Percentiles rank a stretch among this genome's conserved stretches.
Evolutionary conservation across 2,113 vertebrate species (phyloP).

Genomic region (Melanostigma gelatinosum): DNA sequence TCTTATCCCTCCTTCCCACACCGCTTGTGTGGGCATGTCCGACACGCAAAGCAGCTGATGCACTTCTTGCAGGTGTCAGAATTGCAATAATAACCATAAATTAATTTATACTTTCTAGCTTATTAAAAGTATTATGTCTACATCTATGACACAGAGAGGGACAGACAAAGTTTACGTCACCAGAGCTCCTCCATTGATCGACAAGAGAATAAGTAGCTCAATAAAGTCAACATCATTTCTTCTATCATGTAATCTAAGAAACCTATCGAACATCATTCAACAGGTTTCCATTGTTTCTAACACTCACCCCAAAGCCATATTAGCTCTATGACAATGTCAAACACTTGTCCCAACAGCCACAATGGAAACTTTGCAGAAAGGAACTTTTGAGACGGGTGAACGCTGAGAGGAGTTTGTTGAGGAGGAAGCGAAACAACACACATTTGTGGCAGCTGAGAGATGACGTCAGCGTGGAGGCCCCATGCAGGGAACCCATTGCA

Average conservation of each 20-base stretch:
- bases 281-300: neutral
- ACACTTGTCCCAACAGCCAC: constrained; percentile 6
- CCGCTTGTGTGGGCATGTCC: constrained; percentile 61
- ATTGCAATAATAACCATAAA: neutral
- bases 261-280: neutral
- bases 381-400: constrained; percentile 33
- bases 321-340: neutral
- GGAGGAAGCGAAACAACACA: constrained; percentile 65
- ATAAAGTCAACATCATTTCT: neutral
- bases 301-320: neutral
- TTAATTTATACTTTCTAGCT: neutral
- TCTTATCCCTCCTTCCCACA: constrained; percentile 61
- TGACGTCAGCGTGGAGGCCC: constrained; percentile 65
- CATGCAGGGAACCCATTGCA: constrained; percentile 53
- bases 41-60: constrained; percentile 50
- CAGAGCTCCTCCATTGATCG: neutral
- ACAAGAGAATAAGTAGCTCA: neutral
- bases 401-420: constrained; percentile 66
- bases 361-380: constrained; percentile 29
- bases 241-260: neutral
- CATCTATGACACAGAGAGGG: neutral
- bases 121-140: neutral
- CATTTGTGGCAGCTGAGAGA: constrained; percentile 54
- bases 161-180: neutral
- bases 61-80: constrained; percentile 30